Conservation (phyloP, 2,797 vertebrate genomes). For the Periparus ater region DNA sequence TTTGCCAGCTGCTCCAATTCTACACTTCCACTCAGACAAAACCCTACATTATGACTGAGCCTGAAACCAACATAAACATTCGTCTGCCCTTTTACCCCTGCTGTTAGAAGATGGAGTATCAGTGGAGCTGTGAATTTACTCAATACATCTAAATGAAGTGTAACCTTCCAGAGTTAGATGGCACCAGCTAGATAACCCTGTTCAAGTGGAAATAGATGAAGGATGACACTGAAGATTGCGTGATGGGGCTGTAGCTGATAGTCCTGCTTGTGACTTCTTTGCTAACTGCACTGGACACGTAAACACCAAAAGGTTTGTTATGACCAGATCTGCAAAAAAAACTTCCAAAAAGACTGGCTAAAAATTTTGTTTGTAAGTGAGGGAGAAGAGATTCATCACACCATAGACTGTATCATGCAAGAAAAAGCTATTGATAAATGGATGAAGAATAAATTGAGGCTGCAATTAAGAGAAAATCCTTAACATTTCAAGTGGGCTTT, state of each 20-base stretch:
- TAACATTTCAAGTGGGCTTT: not conserved
- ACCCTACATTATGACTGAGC: constrained; percentile 15
- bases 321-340: not conserved
- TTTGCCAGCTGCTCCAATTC: constrained; percentile 45
- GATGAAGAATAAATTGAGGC: not conserved
- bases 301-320: not conserved
- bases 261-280: not conserved
- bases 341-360: not conserved
- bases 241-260: not conserved
- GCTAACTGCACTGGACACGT: not conserved
- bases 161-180: constrained; percentile 43
- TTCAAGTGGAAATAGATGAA: constrained; percentile 13
- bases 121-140: constrained; percentile 41
- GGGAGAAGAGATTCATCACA: not conserved
- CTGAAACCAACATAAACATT: constrained; percentile 48
- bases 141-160: constrained; percentile 48
- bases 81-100: constrained; percentile 46
- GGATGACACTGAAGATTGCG: not conserved
- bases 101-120: constrained; percentile 37
- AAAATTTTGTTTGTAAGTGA: not conserved
- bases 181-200: constrained; percentile 34
- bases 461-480: not conserved
- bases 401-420: not conserved
- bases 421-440: not conserved
- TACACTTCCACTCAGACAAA: constrained; percentile 44